Conservation (phyloP, 1,140 invertebrate genomes). For the Lucilia sericata region DNA sequence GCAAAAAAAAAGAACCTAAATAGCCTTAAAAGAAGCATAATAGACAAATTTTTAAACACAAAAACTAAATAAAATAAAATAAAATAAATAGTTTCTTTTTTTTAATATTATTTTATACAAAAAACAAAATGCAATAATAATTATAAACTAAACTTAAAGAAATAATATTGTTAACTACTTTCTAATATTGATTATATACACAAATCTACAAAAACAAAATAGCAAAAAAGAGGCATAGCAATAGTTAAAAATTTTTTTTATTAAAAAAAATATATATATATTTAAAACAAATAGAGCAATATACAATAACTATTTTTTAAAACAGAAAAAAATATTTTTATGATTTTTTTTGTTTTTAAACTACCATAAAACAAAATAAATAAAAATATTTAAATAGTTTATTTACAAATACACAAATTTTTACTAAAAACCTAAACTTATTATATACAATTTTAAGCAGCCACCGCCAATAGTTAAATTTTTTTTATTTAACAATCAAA, state of each 20-base stretch:
- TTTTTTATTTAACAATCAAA: slow-evolving; percentile 10
- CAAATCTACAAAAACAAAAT: neutral
- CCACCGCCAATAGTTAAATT: slow-evolving; percentile 43
- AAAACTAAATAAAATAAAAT: slow-evolving; percentile 28
- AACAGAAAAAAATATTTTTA: neutral
- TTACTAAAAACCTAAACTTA: neutral
- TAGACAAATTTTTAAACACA: slow-evolving; percentile 27
- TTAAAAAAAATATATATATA: slow-evolving; percentile 3
- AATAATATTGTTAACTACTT: slow-evolving; percentile 42
- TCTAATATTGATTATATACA: slow-evolving; percentile 28
- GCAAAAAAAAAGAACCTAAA: slow-evolving; percentile 2
- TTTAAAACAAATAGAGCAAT: slow-evolving; percentile 35
- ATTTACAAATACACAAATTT: slow-evolving; percentile 28
- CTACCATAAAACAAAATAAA: neutral
- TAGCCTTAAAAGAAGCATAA: slow-evolving; percentile 14
- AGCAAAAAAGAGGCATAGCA: slow-evolving; percentile 42
- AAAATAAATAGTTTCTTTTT: slow-evolving; percentile 24
- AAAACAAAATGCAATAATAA: slow-evolving; percentile 39
- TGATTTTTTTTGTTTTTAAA: neutral
- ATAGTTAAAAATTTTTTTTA: slow-evolving; percentile 21
- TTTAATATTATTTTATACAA: slow-evolving; percentile 18
- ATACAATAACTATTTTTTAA: slow-evolving; percentile 24
- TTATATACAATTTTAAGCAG: slow-evolving; percentile 22
- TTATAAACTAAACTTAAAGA: slow-evolving; percentile 45
- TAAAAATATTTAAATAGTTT: slow-evolving; percentile 12